Base-by-base conservation (phyloP, 2,797 vertebrate species). In the Euphonia xanthogaster region DNA sequence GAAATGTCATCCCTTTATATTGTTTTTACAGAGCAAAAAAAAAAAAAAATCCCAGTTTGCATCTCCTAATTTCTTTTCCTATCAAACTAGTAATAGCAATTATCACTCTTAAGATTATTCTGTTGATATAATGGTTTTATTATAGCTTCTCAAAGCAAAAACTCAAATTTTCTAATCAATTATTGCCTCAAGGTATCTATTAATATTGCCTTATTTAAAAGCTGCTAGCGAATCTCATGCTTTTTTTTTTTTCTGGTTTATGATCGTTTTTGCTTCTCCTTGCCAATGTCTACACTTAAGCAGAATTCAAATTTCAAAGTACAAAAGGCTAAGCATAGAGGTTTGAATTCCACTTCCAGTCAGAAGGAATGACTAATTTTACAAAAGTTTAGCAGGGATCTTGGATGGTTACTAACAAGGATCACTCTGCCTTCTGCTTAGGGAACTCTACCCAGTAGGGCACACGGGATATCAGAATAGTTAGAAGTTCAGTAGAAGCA, bases 221-320 rank as follows among this genome's bases (percentile, higher is more conserved):
- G 25, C 22, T 90, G 54, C 39, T 42, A 47, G 47, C 54, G 45
- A 88, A 74, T 51, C 14, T 42, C 22, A 28, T n/a, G 31, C 2
- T 42, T 73, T 88, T 77, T 62, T 72, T 91, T 86, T 55, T 67
- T 75, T 44, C 72, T 86, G 19, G 17, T 80, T 91, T 86, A 77
- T 57, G 35, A 65, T 47, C 58, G 50, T 57, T 27, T 77, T 93
- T 71, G 62, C 71, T 53, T 39, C 66, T 86, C 50, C 31, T 23
- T 50, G 50, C 4, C 50, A 42, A 39, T 47, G 14, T 39, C 45
- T 31, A 71, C 0, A 0, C 24, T 80, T 80, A 50, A 0, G 1
- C 4, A 7, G 84, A 90, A 83, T 60, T 16, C 40, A 73, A 31
- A 71, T 55, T 79, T 66, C 75, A 60, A 42, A 80, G 20, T 24